These are phyloP conservation scores for Gadopsis bispinosus DNA, from an alignment of 2,797 vertebrate species.

Conservation along the genomic window DNA sequence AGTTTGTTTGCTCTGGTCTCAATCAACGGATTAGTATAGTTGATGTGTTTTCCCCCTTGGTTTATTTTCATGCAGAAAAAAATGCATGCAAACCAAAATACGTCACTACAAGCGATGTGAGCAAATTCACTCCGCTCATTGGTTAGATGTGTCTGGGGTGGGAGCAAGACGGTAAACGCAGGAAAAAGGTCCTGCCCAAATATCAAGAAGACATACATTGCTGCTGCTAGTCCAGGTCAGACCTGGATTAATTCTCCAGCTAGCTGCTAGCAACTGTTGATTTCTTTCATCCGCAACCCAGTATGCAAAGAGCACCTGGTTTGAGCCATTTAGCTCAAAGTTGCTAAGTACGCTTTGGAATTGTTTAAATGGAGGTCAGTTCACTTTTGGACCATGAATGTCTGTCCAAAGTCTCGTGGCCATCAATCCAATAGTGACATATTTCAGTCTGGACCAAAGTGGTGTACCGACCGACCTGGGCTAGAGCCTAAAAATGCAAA, in stretches of 20 bases:
- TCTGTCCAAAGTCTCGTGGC: not conserved
- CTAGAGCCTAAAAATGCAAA: not conserved
- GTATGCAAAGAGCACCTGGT: not conserved
- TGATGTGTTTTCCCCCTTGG: too few species aligned
- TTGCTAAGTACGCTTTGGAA: not conserved
- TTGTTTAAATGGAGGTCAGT: not conserved
- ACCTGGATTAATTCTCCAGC: not conserved
- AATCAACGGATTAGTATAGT: not conserved
- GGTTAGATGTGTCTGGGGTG: not conserved
- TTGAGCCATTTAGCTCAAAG: not conserved
- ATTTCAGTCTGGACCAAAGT: constrained; percentile 5
- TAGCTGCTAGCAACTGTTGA: not conserved
- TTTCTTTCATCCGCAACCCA: not conserved
- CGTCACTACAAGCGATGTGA: not conserved
- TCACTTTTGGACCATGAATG: not conserved
- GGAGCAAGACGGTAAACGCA: not conserved
- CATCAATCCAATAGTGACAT: not conserved
- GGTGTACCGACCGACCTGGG: not conserved
- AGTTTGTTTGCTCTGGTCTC: not conserved
- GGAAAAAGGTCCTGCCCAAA: not conserved
- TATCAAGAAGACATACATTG: not conserved
- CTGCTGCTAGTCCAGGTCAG: not conserved
- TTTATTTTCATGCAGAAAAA: not conserved
- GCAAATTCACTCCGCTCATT: not conserved
- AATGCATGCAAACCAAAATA: not conserved